These are phyloP conservation scores for Charaxes varanes DNA, from an alignment of 1,140 invertebrate species.

Conservation along the genomic window DNA sequence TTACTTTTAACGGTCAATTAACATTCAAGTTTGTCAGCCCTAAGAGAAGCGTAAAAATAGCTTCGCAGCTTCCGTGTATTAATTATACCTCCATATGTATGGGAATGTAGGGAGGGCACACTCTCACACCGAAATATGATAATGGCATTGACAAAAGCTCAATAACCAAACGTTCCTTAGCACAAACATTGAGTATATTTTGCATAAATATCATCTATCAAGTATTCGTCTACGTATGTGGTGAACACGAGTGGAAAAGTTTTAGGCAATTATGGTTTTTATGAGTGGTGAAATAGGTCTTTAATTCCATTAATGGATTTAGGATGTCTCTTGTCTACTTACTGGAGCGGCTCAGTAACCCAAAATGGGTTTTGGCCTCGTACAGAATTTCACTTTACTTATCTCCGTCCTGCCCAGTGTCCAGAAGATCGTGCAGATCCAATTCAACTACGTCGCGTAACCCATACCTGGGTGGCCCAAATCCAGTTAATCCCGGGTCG, in stretches of 20 bases:
- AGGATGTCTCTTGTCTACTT: too few species aligned
- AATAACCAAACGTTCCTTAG: conserved; percentile 18
- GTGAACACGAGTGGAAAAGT: background rate
- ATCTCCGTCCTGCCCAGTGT: too few species aligned
- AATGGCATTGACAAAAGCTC: conserved; percentile 30
- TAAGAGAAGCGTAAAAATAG: conserved; percentile 8
- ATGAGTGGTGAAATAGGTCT: too few species aligned
- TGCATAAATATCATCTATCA: conserved; percentile 18
- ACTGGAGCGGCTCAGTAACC: too few species aligned
- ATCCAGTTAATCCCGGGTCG: too few species aligned
- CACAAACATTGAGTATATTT: conserved; percentile 20
- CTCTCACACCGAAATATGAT: conserved; percentile 36
- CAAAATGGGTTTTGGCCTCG: too few species aligned
- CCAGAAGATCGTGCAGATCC: too few species aligned
- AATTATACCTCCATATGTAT: conserved; percentile 36
- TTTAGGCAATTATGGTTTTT: background rate
- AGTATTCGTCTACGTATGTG: conserved; percentile 9
- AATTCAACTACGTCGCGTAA: too few species aligned
- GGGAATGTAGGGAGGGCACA: conserved; percentile 29
- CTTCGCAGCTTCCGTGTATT: conserved; percentile 35
- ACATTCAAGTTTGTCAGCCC: conserved; percentile 11
- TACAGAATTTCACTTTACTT: too few species aligned
- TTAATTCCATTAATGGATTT: too few species aligned
- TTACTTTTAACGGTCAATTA: conserved; percentile 4
- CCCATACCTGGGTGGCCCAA: too few species aligned